phyloP scores from a whole-genome alignment of 1,140 invertebrate species.

The Philopotamus ludificatus region DNA sequence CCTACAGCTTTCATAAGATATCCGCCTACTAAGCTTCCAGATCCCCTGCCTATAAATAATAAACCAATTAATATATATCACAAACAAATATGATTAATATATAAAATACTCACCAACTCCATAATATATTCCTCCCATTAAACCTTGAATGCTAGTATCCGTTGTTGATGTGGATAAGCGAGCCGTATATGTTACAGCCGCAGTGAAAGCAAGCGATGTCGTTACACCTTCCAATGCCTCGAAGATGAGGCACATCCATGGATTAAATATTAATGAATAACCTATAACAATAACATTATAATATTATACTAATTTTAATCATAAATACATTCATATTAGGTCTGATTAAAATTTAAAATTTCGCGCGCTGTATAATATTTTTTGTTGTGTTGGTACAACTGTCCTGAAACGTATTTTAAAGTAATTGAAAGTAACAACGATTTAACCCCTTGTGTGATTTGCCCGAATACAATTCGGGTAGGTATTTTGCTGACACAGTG shows the following conservation, averaged over 20 bases:
- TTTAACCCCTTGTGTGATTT: too few relatives aligned
- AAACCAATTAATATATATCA: not conserved
- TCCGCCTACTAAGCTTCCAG: slow-evolving; percentile 75
- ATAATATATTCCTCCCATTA: slow-evolving; percentile 78
- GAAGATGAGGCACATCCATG: slow-evolving; percentile 78
- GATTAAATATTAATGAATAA: slow-evolving; percentile 79
- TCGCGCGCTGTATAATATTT: too few relatives aligned
- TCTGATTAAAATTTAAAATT: not conserved
- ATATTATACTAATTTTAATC: not conserved
- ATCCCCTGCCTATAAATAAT: slow-evolving; percentile 65
- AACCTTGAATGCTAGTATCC: slow-evolving; percentile 78
- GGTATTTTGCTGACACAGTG: too few relatives aligned
- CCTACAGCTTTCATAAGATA: slow-evolving; percentile 74
- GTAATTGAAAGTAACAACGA: too few relatives aligned
- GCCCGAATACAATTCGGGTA: too few relatives aligned
- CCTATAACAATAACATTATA: slow-evolving; percentile 60
- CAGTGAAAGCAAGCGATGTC: slow-evolving; percentile 78
- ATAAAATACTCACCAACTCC: slow-evolving; percentile 65
- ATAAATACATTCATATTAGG: not conserved
- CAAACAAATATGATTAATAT: not conserved
- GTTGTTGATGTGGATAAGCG: slow-evolving; percentile 76
- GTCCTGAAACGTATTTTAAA: too few relatives aligned
- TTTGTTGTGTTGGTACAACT: too few relatives aligned
- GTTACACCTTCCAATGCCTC: slow-evolving; percentile 83
- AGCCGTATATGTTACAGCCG: slow-evolving; percentile 79